phyloP scores from a whole-genome alignment of 1,140 invertebrate genomes.

The Drosophila trapezifrons region DNA sequence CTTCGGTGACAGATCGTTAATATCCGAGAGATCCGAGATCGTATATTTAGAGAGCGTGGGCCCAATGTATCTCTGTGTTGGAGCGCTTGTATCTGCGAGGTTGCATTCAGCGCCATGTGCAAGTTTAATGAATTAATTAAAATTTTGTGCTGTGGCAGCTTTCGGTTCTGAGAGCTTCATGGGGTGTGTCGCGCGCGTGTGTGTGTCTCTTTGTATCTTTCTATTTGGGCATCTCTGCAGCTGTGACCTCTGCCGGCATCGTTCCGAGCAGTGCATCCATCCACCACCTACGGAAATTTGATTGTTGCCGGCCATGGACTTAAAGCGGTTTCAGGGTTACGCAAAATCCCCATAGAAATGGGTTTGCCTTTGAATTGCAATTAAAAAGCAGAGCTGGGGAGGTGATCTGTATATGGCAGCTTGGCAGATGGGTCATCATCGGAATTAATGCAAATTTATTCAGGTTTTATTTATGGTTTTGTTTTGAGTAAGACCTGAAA shows the following conservation, averaged over 20 bases:
- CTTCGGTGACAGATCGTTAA: conserved; percentile 47
- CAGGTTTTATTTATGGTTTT: neutral
- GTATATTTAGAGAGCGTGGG: conserved; percentile 28
- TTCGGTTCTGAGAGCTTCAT: conserved; percentile 19
- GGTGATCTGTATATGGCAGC: neutral
- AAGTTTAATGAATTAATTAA: conserved; percentile 79
- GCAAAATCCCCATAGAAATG: conserved; percentile 22
- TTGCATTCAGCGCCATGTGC: conserved; percentile 64
- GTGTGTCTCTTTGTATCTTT: conserved; percentile 14
- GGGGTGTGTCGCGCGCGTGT: conserved; percentile 2
- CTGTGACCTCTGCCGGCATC: conserved; percentile 59
- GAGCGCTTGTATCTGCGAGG: conserved; percentile 20
- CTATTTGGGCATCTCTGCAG: conserved; percentile 22
- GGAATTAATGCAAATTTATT: neutral
- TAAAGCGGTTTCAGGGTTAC: conserved; percentile 38
- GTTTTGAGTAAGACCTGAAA: neutral
- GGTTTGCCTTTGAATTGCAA: conserved; percentile 5
- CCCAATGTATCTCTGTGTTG: neutral
- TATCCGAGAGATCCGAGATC: conserved; percentile 41
- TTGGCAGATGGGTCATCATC: neutral
- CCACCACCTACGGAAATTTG: conserved; percentile 66
- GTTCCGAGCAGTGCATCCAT: conserved; percentile 38
- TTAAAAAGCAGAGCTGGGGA: neutral
- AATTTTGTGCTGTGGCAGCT: conserved; percentile 41
- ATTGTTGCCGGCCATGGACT: conserved; percentile 41